Conservation (phyloP, 2,113 vertebrate genomes). For the Heliornis fulica region DNA sequence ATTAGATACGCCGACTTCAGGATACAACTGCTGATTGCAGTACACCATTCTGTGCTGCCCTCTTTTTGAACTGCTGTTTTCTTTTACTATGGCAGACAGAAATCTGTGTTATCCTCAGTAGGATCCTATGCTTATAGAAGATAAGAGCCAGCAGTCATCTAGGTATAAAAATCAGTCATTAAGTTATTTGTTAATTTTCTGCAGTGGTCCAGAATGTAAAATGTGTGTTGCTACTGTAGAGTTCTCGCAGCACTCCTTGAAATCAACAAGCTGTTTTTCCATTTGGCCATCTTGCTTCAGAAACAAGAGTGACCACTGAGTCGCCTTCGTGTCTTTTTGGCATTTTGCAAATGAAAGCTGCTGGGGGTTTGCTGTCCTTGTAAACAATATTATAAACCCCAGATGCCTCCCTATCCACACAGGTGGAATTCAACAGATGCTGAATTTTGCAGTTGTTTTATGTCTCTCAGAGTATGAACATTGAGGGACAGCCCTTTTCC, state of each 20-base stretch:
- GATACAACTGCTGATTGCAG: background rate
- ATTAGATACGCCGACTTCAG: background rate
- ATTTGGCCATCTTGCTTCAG: background rate
- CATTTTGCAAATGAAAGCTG: background rate
- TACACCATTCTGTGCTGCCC: background rate
- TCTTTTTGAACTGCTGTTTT: background rate
- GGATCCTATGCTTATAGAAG: background rate
- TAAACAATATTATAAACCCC: background rate
- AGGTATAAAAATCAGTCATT: background rate
- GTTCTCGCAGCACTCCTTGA: background rate
- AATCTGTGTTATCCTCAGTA: background rate
- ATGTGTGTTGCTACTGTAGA: background rate
- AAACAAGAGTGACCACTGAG: background rate
- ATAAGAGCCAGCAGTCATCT: background rate
- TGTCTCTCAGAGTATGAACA: background rate
- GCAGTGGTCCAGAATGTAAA: background rate
- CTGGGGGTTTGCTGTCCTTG: background rate
- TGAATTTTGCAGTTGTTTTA: background rate
- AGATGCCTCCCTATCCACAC: background rate
- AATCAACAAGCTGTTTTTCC: background rate
- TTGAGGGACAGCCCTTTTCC: background rate
- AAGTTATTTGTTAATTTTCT: background rate
- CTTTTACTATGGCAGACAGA: background rate
- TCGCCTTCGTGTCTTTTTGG: background rate
- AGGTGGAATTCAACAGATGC: background rate